These are phyloP conservation scores for Penaeus vannamei DNA, from an alignment of 1,140 invertebrate genomes.

Conservation along the genomic window DNA sequence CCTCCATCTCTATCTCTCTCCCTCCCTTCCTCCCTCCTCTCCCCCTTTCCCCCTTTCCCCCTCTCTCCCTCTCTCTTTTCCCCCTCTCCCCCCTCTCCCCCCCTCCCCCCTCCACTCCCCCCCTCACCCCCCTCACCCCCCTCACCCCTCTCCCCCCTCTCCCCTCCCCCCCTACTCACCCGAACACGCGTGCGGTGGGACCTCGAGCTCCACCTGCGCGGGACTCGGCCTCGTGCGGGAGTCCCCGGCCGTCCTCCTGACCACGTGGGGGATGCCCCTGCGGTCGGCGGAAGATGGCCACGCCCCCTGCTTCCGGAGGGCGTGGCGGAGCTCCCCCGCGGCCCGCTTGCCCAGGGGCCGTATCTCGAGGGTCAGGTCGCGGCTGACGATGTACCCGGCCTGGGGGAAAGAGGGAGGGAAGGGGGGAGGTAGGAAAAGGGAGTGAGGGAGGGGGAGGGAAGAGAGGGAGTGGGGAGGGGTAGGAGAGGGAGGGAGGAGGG, in stretches of 20 bases:
- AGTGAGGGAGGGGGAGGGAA: neutral
- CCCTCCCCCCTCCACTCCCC: neutral
- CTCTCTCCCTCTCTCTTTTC: neutral
- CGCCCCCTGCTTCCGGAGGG: neutral
- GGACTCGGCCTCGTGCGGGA: neutral
- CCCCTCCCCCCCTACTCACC: neutral
- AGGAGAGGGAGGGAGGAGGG: neutral
- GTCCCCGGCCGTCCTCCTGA: neutral
- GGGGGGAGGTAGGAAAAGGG: neutral
- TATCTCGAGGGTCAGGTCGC: slow-evolving; percentile 15
- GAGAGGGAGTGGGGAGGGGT: too few species aligned
- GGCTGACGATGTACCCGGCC: slow-evolving; percentile 24
- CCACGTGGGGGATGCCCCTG: slow-evolving; percentile 7
- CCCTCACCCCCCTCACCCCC: neutral
- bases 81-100: too few species aligned
- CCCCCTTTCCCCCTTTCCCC: too few species aligned
- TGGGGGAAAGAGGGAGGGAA: neutral
- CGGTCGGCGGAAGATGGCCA: too few species aligned
- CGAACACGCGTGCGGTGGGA: slow-evolving; percentile 23
- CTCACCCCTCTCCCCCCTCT: neutral
- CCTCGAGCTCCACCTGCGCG: neutral
- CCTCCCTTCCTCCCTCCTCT: neutral
- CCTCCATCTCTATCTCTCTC: neutral
- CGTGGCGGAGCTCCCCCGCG: neutral
- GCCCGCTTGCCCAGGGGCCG: neutral